phyloP scores from a whole-genome alignment of 1,140 invertebrate genomes.

The Amphibalanus amphitrite region DNA sequence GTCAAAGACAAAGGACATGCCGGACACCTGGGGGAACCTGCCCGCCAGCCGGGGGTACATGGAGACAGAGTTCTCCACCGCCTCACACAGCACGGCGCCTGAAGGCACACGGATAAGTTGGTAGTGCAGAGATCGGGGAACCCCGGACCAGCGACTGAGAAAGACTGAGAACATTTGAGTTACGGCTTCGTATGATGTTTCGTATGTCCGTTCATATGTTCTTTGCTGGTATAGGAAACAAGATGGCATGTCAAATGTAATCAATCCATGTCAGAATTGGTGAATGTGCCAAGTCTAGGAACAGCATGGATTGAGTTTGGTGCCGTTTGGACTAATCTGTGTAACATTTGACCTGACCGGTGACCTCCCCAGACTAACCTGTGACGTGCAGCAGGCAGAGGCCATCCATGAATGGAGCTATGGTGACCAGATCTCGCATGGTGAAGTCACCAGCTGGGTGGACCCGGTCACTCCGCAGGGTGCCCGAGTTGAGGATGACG shows the following conservation, averaged over 20 bases:
- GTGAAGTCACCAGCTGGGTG: conserved; percentile 63
- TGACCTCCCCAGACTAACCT: conserved; percentile 23
- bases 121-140: no score
- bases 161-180: no score
- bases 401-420: conserved; percentile 68
- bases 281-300: no score
- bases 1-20: conserved; percentile 68
- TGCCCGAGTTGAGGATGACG: conserved; percentile 72
- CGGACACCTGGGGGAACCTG: conserved; percentile 61
- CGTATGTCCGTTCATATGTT: no score
- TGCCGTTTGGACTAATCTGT: no score
- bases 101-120: background rate
- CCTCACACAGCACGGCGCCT: conserved; percentile 20
- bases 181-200: no score
- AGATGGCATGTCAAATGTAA: no score
- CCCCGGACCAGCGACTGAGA: no score
- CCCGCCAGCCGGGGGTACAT: conserved; percentile 64
- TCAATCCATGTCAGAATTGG: no score
- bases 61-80: conserved; percentile 60
- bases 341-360: no score
- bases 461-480: conserved; percentile 54
- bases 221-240: no score
- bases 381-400: conserved; percentile 48
- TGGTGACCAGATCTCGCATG: conserved; percentile 57
- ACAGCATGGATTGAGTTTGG: no score